Evolutionary conservation across 2,888 invertebrate genomes (phyloP).

Genomic region (Fragum sueziense): DNA sequence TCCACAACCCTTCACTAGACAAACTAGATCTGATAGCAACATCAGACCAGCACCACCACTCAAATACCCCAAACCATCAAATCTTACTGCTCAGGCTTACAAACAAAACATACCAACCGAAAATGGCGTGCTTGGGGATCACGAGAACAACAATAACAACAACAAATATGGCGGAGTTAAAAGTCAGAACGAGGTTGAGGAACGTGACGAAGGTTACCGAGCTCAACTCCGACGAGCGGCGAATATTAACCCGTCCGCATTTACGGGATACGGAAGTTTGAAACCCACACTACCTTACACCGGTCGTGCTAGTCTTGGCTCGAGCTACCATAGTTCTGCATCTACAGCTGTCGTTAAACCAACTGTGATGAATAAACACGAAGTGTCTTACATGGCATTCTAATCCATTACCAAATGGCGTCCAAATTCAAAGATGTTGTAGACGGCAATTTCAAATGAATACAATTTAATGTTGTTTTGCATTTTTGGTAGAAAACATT

Average conservation of each 20-base stretch:
- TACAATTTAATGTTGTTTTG: too few species aligned
- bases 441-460: too few species aligned
- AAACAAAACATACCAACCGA: not conserved
- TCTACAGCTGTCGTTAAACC: conserved; percentile 68
- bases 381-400: conserved; percentile 61
- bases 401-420: too few species aligned
- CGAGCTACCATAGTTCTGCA: conserved; percentile 40
- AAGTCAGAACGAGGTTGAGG: conserved; percentile 27
- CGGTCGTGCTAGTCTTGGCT: conserved; percentile 47
- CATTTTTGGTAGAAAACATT: not conserved
- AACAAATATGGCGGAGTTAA: not conserved
- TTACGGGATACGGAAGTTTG: conserved; percentile 60
- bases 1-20: conserved; percentile 12
- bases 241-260: conserved; percentile 64
- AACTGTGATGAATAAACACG: conserved; percentile 60
- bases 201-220: conserved; percentile 63
- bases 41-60: not conserved
- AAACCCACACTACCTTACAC: conserved; percentile 46
- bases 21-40: conserved; percentile 10
- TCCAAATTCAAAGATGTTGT: too few species aligned
- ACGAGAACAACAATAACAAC: not conserved
- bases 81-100: not conserved
- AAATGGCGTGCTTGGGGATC: not conserved
- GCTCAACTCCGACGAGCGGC: conserved; percentile 67
- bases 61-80: not conserved